phyloP scores from a whole-genome alignment of 2,797 vertebrate species.

The Furcifer pardalis region DNA sequence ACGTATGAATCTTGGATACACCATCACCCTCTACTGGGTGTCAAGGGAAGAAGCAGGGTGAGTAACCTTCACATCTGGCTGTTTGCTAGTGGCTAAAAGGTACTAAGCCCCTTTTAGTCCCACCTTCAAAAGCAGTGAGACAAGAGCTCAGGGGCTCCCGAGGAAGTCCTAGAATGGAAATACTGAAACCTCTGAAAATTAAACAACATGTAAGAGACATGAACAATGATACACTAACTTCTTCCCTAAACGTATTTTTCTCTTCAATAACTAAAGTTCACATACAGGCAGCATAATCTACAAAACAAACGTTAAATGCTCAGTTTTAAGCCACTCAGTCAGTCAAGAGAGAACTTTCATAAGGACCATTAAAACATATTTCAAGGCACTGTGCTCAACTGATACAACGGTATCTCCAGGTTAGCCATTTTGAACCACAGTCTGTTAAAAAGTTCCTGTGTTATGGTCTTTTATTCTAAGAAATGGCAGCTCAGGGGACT shows the following conservation, averaged over 20 bases:
- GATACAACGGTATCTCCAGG: too few relatives aligned
- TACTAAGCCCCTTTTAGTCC: background rate
- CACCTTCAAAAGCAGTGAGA: background rate
- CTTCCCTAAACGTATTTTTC: background rate
- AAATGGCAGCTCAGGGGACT: too few relatives aligned
- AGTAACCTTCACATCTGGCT: background rate
- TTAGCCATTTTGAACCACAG: too few relatives aligned
- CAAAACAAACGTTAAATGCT: background rate
- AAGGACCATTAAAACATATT: background rate
- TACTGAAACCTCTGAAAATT: background rate
- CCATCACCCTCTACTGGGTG: background rate
- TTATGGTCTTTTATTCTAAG: too few relatives aligned
- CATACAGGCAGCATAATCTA: background rate
- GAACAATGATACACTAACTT: background rate
- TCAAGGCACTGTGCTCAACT: background rate
- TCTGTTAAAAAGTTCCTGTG: too few relatives aligned
- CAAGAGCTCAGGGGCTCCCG: background rate
- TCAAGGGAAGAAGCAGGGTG: background rate
- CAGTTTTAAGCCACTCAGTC: background rate
- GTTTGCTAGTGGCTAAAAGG: background rate
- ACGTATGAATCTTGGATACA: background rate
- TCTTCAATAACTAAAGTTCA: background rate
- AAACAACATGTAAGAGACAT: background rate
- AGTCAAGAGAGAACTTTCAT: background rate
- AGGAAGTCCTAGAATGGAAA: background rate